phyloP scores from a whole-genome alignment of 2,888 invertebrate species.

The Drosophila testacea region DNA sequence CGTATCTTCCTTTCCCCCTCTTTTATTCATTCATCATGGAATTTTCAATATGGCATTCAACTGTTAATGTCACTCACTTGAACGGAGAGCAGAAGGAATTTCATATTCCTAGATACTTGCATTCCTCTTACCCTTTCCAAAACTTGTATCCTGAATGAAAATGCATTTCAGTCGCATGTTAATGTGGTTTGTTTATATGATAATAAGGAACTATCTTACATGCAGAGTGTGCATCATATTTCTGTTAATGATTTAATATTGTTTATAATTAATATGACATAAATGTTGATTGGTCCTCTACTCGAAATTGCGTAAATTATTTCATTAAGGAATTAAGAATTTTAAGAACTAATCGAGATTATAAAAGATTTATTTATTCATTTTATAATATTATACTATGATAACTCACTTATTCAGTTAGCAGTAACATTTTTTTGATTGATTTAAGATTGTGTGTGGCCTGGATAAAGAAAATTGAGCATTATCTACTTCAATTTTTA shows the following conservation, averaged over 20 bases:
- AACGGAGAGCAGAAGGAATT: slow-evolving; percentile 40
- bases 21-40: slow-evolving; percentile 45
- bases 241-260: not conserved
- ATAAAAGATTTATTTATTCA: not conserved
- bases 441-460: no score
- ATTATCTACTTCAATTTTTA: no score
- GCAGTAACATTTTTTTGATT: no score
- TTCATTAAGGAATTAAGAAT: not conserved
- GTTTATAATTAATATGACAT: not conserved
- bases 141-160: not conserved
- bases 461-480: no score
- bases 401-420: no score
- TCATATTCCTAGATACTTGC: slow-evolving; percentile 32
- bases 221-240: not conserved
- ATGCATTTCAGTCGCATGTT: slow-evolving; percentile 28
- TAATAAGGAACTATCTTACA: not conserved
- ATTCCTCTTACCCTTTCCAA: slow-evolving; percentile 3
- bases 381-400: no score
- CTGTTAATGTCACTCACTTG: slow-evolving; percentile 62
- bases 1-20: not conserved
- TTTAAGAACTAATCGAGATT: not conserved
- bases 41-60: slow-evolving; percentile 63
- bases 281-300: not conserved
- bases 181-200: slow-evolving; percentile 28
- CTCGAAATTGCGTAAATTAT: not conserved